phyloP scores from a whole-genome alignment of 2,113 vertebrate genomes.

The Reinhardtius hippoglossoides region DNA sequence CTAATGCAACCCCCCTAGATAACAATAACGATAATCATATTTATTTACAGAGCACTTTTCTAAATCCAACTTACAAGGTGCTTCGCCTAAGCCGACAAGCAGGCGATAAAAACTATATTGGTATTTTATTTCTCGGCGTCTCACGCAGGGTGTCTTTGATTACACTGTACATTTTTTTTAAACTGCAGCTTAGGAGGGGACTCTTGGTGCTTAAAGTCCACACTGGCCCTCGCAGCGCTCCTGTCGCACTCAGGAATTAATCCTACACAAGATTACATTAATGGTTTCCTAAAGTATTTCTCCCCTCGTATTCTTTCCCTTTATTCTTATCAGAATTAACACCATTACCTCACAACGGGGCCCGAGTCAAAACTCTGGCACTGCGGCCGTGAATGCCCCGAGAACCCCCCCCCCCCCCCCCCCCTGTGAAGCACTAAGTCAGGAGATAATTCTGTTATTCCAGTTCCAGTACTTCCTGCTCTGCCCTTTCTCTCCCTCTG shows the following conservation, averaged over 20 bases:
- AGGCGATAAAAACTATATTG: background rate
- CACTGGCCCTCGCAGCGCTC: conserved; percentile 53
- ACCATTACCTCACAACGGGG: conserved; percentile 74
- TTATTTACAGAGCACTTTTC: background rate
- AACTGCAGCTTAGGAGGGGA: conserved; percentile 77
- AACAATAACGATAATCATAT: background rate
- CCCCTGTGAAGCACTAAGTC: conserved; percentile 41
- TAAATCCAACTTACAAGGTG: background rate
- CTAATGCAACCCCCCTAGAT: conserved; percentile 39
- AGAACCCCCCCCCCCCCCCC: background rate
- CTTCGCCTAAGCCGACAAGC: background rate
- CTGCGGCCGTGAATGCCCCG: conserved; percentile 18
- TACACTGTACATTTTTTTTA: conserved; percentile 78
- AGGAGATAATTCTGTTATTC: conserved; percentile 75
- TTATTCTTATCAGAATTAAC: conserved; percentile 74
- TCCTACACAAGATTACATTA: conserved; percentile 83
- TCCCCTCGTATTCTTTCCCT: conserved; percentile 38
- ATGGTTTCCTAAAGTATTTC: conserved; percentile 74
- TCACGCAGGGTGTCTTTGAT: conserved; percentile 75
- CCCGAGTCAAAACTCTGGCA: conserved; percentile 39
- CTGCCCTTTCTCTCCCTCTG: conserved; percentile 48
- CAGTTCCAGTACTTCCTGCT: conserved; percentile 51
- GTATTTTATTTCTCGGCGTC: background rate
- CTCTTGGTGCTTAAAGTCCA: conserved; percentile 74
- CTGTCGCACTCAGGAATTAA: conserved; percentile 76